Conservation (phyloP, 2,888 invertebrate genomes). For the Luffia ferchaultella region DNA sequence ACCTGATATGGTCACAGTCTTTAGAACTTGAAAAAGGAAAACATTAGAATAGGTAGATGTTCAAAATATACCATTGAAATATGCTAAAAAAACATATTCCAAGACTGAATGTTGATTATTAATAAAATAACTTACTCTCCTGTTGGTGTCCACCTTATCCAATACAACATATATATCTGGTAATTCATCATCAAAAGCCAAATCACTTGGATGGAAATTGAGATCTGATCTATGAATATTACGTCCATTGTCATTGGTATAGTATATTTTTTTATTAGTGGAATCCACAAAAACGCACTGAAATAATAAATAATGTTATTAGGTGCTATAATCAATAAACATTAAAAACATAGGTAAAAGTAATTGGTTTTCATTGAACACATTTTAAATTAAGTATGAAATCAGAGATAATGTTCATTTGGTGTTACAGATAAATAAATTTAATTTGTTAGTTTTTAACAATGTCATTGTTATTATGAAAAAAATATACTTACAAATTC, state of each 20-base stretch:
- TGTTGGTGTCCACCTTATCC: constrained; percentile 74
- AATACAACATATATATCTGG: constrained; percentile 75
- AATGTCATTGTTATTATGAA: not conserved
- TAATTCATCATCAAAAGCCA: constrained; percentile 78
- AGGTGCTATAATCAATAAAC: constrained; percentile 3
- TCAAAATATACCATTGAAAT: no score
- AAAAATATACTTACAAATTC: constrained; percentile 75
- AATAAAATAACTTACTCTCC: constrained; percentile 60
- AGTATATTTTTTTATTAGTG: constrained; percentile 76
- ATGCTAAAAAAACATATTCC: no score
- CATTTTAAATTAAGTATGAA: not conserved
- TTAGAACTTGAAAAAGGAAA: no score
- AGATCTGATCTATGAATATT: constrained; percentile 71
- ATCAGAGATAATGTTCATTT: not conserved
- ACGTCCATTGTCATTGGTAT: constrained; percentile 77
- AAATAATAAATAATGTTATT: constrained; percentile 14
- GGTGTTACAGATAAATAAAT: not conserved
- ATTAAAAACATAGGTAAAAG: not conserved
- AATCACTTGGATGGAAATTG: constrained; percentile 79
- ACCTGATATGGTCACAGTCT: no score
- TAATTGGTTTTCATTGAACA: not conserved
- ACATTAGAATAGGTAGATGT: no score
- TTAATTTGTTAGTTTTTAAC: no score
- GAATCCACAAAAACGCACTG: constrained; percentile 90
- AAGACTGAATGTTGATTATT: no score